Evolutionary conservation across 2,797 vertebrate species (phyloP), one percentile per base, ranked within the genome.

Genomic region (Sebastes melanostomus): DNA sequence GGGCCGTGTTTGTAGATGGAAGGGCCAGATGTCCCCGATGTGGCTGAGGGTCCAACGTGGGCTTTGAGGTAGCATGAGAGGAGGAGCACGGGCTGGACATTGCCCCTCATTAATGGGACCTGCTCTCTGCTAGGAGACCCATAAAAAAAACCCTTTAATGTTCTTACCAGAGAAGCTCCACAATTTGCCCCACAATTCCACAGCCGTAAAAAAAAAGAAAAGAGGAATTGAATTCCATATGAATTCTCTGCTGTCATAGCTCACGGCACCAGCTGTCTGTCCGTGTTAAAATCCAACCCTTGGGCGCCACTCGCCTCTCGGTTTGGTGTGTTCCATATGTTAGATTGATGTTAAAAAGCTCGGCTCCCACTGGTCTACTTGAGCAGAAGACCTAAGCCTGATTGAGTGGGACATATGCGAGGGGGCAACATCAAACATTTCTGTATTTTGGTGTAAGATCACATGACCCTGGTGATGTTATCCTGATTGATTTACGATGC

Each of bases 11-110:
- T 91, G 87, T 93, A 90, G 94, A 95, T 94, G 90, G 90, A 93
- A 82, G 88, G 90, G 88, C 93, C 95, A 95, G 94, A 95, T 95
- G 95, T 95, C 93, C 90, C 81, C 71, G 86, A 89, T 92, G 92
- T 92, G 89, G 89, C 85, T 61, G 78, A 84, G 92, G 93, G 90
- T 93, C 92, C 85, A 77, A 75, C 18, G 69, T 73, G 79, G 86
- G 81, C 90, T 90, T 85, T 81, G 83, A 91, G 83, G 81, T 72
- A 72, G 71, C 52, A 52, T 79, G 88, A 82, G 73, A 87, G 79
- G 83, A 89, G 85, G 80, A 84, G 74, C 81, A 86, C 50, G 56
- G 88, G 85, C 86, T 90, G 94, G 93, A 94, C 94, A 89, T 86
- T 86, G 89, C 84, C 91, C 80, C 92, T 95, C 94, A 95, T 95